Conservation (phyloP, 2,113 vertebrate genomes). For the Telmatochromis bifrenatus region DNA sequence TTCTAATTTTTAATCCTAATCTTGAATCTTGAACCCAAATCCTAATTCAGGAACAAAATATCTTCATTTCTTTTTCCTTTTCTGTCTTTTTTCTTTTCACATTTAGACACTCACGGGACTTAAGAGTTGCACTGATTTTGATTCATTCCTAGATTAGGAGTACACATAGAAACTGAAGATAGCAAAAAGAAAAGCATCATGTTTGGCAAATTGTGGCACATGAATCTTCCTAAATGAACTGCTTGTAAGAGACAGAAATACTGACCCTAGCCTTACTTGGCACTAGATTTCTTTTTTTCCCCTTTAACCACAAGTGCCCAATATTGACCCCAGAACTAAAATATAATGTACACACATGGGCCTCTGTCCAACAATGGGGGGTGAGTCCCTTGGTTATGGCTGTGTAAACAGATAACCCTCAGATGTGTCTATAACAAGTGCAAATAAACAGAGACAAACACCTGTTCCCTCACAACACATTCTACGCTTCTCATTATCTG, state of each 20-base stretch:
- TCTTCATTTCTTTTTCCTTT: not conserved
- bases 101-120: not conserved
- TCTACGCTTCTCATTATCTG: not conserved
- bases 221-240: not conserved
- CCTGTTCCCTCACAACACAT: not conserved
- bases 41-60: not conserved
- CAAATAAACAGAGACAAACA: not conserved
- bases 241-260: not conserved
- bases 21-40: not conserved
- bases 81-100: not conserved
- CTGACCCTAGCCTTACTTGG: not conserved
- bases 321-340: not conserved
- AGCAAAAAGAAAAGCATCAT: not conserved
- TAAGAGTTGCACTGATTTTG: not conserved
- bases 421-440: not conserved
- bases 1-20: not conserved
- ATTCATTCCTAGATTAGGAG: not conserved
- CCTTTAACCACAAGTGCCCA: not conserved
- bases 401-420: not conserved
- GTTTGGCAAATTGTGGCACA: not conserved
- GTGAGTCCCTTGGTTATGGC: not conserved
- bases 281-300: not conserved
- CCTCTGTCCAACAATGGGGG: not conserved
- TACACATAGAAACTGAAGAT: not conserved
- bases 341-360: not conserved